Base-by-base conservation (phyloP, 2,888 invertebrate species). In the Parnassius orleans region DNA sequence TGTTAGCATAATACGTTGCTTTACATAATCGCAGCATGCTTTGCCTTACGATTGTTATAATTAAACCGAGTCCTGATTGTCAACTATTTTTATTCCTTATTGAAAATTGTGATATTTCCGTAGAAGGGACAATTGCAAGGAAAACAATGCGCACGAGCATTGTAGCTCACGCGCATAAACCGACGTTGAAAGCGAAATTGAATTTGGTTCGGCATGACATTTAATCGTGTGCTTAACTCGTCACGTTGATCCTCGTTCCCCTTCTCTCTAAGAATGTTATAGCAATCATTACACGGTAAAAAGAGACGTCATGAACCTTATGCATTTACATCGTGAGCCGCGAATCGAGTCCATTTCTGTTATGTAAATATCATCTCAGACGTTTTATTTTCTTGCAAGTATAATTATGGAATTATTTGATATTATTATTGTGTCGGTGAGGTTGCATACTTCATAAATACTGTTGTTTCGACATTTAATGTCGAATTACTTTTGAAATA, bases 121-220 rank as follows among this genome's bases (percentile, higher is more conserved):
- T 50, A 47, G 53, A 60, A 65, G 55, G 61, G 60, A 61, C 60
- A 57, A 63, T 71, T 60, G 52, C 60, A 19, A 53, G 57, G 61
- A 58, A 63, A 69, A 70, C 68, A 78, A 78, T 74, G 77, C 75
- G 77, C 80, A 81, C 79, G 81, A 83, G 74, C 77, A 78, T 75
- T 79, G 81, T 80, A 78, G 79, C 81, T 83, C 83, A 79, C 79
- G 81, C 79, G 81, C 80, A 83, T 78, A 69, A 81, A 78, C 76
- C 76, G 76, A 81, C 84, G 81, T 84, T 80, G 81, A 82, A 83
- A 85, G 80, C 75, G 76, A 81, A 83, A 85, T 83, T 82, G 80
- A 82, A 85, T 84, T 84, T 78, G 76, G 78, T 79, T 83, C 76
- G 79, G 78, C 80, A 79, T 86, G 84, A 81, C 83, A 85, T 88